Conservation (phyloP, 2,113 vertebrate genomes). For the Microcebus murinus region DNA sequence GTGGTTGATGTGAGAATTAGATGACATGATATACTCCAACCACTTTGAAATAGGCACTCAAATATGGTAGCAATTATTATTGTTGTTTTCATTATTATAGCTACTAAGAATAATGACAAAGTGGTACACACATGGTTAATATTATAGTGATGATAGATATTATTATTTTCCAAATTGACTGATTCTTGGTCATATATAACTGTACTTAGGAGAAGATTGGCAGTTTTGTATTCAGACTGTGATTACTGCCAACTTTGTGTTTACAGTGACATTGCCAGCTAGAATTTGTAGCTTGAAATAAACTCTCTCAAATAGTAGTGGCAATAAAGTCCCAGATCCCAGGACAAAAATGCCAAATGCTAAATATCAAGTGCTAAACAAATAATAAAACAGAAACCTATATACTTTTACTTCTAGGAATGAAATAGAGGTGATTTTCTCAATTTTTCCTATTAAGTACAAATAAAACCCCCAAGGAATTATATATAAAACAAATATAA, state of each 20-base stretch:
- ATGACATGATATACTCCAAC: background rate
- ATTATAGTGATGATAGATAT: background rate
- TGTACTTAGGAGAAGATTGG: background rate
- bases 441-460: background rate
- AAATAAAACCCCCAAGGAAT: background rate
- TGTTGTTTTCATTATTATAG: background rate
- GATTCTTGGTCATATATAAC: background rate
- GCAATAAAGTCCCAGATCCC: constrained; percentile 23
- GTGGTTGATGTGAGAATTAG: background rate
- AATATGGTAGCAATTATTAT: background rate
- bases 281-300: constrained; percentile 39
- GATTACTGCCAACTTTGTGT: constrained; percentile 55
- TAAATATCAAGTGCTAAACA: constrained; percentile 34
- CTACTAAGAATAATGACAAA: constrained; percentile 22
- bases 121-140: background rate
- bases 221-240: background rate
- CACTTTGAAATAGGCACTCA: background rate
- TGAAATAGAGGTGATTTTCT: background rate
- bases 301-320: constrained; percentile 16
- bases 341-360: constrained; percentile 36
- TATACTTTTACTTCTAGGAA: background rate
- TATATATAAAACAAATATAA: background rate
- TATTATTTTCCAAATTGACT: background rate
- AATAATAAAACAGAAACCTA: background rate
- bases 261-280: constrained; percentile 36